Conservation (phyloP, 1,140 invertebrate species). For the Solenopsis invicta region DNA sequence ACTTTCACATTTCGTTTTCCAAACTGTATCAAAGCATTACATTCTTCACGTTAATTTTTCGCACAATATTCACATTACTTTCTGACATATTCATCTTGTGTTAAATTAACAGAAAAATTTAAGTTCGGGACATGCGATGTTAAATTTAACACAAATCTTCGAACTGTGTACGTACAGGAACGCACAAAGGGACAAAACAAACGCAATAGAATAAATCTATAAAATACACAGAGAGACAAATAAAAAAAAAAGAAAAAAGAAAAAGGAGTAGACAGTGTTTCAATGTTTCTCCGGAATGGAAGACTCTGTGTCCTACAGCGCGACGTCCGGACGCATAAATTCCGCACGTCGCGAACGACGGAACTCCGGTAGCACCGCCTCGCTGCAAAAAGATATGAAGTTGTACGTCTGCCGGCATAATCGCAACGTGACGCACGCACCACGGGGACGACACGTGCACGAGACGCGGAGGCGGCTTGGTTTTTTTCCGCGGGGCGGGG, state of each 20-base stretch:
- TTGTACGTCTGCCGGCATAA: slow-evolving; percentile 53
- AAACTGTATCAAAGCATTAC: too few species aligned
- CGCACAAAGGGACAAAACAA: not conserved
- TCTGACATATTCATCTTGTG: too few species aligned
- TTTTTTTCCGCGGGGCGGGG: slow-evolving; percentile 36
- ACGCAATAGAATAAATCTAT: not conserved
- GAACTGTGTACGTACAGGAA: not conserved
- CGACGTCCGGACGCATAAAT: slow-evolving; percentile 5
- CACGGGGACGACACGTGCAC: not conserved
- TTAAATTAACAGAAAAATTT: too few species aligned
- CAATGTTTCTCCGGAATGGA: not conserved
- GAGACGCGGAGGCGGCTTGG: not conserved
- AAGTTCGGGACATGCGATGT: too few species aligned
- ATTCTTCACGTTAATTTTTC: too few species aligned
- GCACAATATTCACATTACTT: too few species aligned
- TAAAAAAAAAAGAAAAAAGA: too few species aligned
- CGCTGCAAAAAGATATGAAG: slow-evolving; percentile 40
- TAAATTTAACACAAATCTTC: too few species aligned
- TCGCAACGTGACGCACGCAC: slow-evolving; percentile 33
- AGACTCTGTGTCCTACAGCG: not conserved
- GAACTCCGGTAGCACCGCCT: slow-evolving; percentile 17
- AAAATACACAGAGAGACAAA: not conserved
- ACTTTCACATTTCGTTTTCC: too few species aligned
- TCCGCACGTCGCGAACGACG: slow-evolving; percentile 21
- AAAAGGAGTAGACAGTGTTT: not conserved